Conservation (phyloP, 2,888 invertebrate species). For the Epistrophella euchroma region DNA sequence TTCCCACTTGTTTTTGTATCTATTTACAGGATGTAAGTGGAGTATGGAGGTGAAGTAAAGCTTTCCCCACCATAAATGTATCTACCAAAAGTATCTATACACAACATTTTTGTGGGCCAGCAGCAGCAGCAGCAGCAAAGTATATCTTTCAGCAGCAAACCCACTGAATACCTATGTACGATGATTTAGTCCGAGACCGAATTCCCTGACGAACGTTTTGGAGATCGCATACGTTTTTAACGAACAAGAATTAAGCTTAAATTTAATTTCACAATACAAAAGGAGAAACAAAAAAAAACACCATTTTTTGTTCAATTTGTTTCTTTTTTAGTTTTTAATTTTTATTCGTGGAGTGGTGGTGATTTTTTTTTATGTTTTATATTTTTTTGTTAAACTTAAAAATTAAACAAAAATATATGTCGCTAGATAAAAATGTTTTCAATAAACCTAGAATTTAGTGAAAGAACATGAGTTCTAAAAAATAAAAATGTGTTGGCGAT, state of each 20-base stretch:
- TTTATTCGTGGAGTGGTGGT: conserved; percentile 56
- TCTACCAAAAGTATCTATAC: conserved; percentile 69
- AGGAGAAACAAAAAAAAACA: conserved; percentile 6
- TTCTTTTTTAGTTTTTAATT: conserved; percentile 9
- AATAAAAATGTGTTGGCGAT: conserved; percentile 20
- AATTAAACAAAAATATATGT: neutral
- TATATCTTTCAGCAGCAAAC: conserved; percentile 61
- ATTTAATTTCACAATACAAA: conserved; percentile 34
- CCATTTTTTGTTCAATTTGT: conserved; percentile 33
- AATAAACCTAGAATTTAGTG: conserved; percentile 32
- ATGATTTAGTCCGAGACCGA: conserved; percentile 81
- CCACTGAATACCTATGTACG: conserved; percentile 66
- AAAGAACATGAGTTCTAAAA: conserved; percentile 16
- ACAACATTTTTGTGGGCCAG: conserved; percentile 12
- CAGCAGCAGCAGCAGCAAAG: conserved; percentile 42
- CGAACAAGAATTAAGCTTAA: conserved; percentile 11
- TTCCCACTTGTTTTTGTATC: conserved; percentile 24
- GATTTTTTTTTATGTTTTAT: conserved; percentile 37
- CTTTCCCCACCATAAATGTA: conserved; percentile 63
- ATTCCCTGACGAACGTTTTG: conserved; percentile 83
- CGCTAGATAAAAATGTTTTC: conserved; percentile 1
- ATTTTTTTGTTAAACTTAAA: conserved; percentile 10
- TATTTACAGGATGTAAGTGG: conserved; percentile 62
- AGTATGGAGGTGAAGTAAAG: conserved; percentile 26
- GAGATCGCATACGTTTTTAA: conserved; percentile 68